These are phyloP conservation scores for Trigoniulus corallinus DNA, from an alignment of 1,140 invertebrate species.

Conservation along the genomic window DNA sequence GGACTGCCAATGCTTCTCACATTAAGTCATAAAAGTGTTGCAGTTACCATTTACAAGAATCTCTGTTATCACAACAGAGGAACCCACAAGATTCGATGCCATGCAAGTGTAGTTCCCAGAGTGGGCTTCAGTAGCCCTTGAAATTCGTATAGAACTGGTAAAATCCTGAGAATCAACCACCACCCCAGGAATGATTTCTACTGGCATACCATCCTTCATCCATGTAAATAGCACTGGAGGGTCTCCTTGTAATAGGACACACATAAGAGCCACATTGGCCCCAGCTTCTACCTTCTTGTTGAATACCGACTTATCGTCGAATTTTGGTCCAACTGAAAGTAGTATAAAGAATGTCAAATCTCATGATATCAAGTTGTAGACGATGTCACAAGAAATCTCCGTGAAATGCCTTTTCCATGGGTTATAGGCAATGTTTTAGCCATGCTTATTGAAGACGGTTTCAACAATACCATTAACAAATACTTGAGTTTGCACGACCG, in stretches of 20 bases:
- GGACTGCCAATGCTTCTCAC: constrained; percentile 15
- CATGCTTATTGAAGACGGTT: too few species aligned
- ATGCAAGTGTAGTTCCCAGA: constrained; percentile 38
- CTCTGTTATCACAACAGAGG: constrained; percentile 28
- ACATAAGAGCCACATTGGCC: too few species aligned
- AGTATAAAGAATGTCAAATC: too few species aligned
- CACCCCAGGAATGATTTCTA: constrained; percentile 25
- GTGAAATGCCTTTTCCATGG: too few species aligned
- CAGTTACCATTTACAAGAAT: constrained; percentile 34
- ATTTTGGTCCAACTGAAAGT: too few species aligned
- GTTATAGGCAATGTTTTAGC: too few species aligned
- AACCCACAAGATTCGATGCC: constrained; percentile 31
- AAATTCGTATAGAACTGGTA: constrained; percentile 41
- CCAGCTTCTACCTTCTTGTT: too few species aligned
- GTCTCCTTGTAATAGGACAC: constrained; percentile 17
- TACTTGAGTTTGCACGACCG: too few species aligned
- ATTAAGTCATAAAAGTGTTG: background rate
- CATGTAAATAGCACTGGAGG: constrained; percentile 15
- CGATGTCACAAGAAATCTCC: too few species aligned
- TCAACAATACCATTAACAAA: too few species aligned
- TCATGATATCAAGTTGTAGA: too few species aligned
- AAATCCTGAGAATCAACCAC: constrained; percentile 43
- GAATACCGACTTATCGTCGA: too few species aligned
- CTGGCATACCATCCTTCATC: constrained; percentile 39
- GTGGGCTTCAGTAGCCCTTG: constrained; percentile 26